Evolutionary conservation across 23 tunicate species (phyloP), one percentile per base, ranked within the genome.

Genomic region (Ciona savignyi): DNA sequence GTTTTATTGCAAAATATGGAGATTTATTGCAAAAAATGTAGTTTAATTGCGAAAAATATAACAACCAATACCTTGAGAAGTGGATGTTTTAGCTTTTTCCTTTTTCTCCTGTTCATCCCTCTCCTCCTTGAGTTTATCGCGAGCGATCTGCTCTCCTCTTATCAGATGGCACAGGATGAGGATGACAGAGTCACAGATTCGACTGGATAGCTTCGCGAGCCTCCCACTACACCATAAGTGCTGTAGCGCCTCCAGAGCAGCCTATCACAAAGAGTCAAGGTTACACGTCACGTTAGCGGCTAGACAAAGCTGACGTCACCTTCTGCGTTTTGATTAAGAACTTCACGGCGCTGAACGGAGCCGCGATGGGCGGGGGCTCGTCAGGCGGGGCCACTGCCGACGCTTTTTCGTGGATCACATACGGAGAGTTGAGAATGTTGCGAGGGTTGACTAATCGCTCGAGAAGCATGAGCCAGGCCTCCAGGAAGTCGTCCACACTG

Each of bases 371-470:
- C 19, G 80, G 75, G 11, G 85, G 78, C 6, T 30, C 67, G 32
- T 73, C 78, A 1, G 84, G 85, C 27, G 77, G 48, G 27, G 61
- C 42, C 32, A 33, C 22, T 3, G 78, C 63, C 4, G 85, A 34
- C 28, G 29, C 60, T 23, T 71, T 70, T 30, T 79, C 85, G 30
- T 71, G 80, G 76, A 85, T 85, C 61, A 77, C 51, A 66, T 91
- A 89, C 4, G 97, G 91, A 23, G 91, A 79, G 34, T 85, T 81
- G 15, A 91, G 75, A 32, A 91, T 85, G 74, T 91, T 94, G 23
- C 77, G 35, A 1, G 90, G 85, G 79, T 94, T 87, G 0, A 94
- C 95, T 42, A 94, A 66, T 1, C 94, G 74, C 62, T 94, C 99
- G 26, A 94, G 27, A 27, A 94, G 60, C 76, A 76, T 70, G 25